Conservation (phyloP, 2,888 invertebrate species). For the Nemapogon koenigi region DNA sequence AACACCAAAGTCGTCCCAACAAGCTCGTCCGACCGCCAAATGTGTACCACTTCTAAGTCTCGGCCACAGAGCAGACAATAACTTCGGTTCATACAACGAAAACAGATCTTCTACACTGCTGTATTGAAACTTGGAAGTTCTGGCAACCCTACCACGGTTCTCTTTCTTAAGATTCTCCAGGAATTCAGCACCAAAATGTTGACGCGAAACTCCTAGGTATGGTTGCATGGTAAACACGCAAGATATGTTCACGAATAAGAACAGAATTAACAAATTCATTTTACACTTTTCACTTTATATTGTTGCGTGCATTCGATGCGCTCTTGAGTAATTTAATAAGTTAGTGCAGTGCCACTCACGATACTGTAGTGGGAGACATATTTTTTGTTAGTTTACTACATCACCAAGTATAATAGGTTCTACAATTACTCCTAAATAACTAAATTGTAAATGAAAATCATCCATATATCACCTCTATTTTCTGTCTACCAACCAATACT, state of each 20-base stretch:
- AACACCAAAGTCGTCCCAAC: constrained; percentile 47
- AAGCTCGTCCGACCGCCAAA: constrained; percentile 37
- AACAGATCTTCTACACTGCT: constrained; percentile 42
- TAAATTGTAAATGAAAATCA: too few relatives aligned
- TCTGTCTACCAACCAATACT: too few relatives aligned
- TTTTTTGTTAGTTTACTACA: too few relatives aligned
- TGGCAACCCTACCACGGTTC: background rate
- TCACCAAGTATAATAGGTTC: too few relatives aligned
- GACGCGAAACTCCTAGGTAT: constrained; percentile 3
- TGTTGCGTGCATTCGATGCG: constrained; percentile 3
- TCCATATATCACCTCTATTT: too few relatives aligned
- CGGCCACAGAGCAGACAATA: constrained; percentile 51
- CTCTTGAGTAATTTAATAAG: background rate
- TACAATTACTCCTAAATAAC: too few relatives aligned
- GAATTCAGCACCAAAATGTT: constrained; percentile 6
- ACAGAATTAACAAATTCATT: constrained; percentile 1
- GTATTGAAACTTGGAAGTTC: background rate
- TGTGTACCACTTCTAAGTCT: constrained; percentile 44
- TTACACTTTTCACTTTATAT: background rate
- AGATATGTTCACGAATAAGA: background rate
- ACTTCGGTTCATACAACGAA: constrained; percentile 48
- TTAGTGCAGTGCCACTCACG: background rate
- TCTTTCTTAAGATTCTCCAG: constrained; percentile 5
- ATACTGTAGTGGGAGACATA: background rate
- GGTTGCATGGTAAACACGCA: background rate